phyloP scores from a whole-genome alignment of 2,888 invertebrate genomes.

The Apamea crenata region DNA sequence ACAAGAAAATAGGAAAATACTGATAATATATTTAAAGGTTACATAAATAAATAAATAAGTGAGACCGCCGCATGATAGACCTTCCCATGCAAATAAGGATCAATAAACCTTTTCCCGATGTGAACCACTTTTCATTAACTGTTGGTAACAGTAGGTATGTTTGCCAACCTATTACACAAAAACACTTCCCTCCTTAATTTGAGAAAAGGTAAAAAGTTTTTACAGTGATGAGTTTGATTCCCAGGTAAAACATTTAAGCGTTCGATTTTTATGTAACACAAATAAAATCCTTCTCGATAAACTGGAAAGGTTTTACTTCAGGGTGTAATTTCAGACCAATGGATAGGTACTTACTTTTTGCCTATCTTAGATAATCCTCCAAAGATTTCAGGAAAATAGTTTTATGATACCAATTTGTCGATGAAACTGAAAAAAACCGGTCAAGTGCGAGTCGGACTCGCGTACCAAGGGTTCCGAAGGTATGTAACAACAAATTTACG shows the following conservation, averaged over 20 bases:
- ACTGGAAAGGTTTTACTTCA: constrained; percentile 15
- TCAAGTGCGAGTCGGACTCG: no score
- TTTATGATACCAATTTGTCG: background rate
- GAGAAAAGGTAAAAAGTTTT: constrained; percentile 22
- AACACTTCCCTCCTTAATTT: background rate
- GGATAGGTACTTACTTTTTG: constrained; percentile 13
- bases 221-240: constrained; percentile 11
- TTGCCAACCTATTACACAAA: background rate
- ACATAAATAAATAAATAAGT: no score
- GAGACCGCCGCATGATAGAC: no score
- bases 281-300: constrained; percentile 42
- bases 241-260: background rate
- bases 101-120: background rate
- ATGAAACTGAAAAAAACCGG: background rate
- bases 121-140: background rate
- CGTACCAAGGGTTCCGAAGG: no score
- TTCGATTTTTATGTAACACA: constrained; percentile 29
- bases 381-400: background rate
- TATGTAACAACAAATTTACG: no score
- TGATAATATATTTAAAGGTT: no score
- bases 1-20: no score
- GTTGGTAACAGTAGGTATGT: background rate
- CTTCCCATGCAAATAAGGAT: no score
- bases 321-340: constrained; percentile 1
- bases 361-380: background rate